A percentile compares a stretch with the other conserved stretches of the same genome.
These are phyloP conservation scores for Trissoscelio sp. DNA, from an alignment of 2,888 invertebrate genomes.

Conservation along the genomic window DNA sequence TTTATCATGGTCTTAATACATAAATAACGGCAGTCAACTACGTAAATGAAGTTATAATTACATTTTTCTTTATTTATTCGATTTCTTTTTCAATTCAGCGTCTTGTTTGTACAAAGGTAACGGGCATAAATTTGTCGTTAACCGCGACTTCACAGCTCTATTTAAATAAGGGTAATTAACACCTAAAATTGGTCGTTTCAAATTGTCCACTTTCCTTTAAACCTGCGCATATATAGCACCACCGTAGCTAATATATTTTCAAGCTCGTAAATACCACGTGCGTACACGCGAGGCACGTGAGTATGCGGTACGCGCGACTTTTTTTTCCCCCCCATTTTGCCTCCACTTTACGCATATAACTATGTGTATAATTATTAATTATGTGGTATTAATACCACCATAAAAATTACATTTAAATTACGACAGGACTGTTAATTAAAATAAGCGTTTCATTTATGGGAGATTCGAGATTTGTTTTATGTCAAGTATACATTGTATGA, in stretches of 20 bases:
- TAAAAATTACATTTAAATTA: slow-evolving; percentile 34
- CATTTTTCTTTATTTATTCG: too few species aligned
- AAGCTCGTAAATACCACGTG: slow-evolving; percentile 64
- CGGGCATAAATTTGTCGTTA: slow-evolving; percentile 47
- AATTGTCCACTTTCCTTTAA: slow-evolving; percentile 54
- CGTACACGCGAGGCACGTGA: slow-evolving; percentile 49
- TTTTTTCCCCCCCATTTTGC: slow-evolving; percentile 5
- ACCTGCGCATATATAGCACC: slow-evolving; percentile 12
- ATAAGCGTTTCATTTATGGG: not conserved
- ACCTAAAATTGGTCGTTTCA: slow-evolving; percentile 51
- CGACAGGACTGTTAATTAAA: slow-evolving; percentile 11
- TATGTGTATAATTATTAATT: slow-evolving; percentile 53
- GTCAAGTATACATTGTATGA: not conserved
- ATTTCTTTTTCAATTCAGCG: not conserved
- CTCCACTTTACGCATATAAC: slow-evolving; percentile 30
- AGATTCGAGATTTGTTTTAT: slow-evolving; percentile 2
- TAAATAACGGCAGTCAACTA: not conserved
- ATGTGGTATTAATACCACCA: slow-evolving; percentile 35
- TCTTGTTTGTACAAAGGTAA: slow-evolving; percentile 29
- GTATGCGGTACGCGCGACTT: slow-evolving; percentile 29
- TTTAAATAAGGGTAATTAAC: slow-evolving; percentile 55
- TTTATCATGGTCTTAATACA: slow-evolving; percentile 1
- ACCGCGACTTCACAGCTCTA: slow-evolving; percentile 29
- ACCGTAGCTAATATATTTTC: slow-evolving; percentile 51
- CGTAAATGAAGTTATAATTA: slow-evolving; percentile 27